phyloP scores from a whole-genome alignment of 2,797 vertebrate genomes.

The Nyctibius grandis region DNA sequence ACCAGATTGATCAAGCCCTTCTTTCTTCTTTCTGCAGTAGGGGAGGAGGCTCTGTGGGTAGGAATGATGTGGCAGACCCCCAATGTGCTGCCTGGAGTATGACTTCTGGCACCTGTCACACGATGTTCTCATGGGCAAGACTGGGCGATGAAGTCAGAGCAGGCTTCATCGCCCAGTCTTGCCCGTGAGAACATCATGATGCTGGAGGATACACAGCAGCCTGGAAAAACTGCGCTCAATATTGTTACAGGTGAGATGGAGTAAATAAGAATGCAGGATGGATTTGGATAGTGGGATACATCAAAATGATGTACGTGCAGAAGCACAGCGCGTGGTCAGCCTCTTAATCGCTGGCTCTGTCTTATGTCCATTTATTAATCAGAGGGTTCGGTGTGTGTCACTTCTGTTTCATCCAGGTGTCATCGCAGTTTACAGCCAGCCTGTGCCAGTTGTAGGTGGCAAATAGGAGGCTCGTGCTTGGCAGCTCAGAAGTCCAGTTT shows the following conservation, averaged over 20 bases:
- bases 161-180: too few species aligned
- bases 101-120: too few species aligned
- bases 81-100: rapidly evolving
- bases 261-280: background rate
- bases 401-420: background rate
- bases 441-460: background rate
- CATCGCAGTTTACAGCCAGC: background rate
- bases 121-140: background rate
- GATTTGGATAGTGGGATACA: background rate
- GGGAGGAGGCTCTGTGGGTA: background rate
- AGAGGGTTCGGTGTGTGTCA: background rate
- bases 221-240: background rate
- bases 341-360: background rate
- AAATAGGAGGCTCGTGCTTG: background rate
- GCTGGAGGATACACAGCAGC: background rate
- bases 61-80: background rate
- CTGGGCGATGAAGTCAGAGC: background rate
- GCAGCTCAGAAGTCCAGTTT: background rate
- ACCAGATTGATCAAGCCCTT: background rate
- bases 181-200: too few species aligned
- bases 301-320: background rate
- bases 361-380: background rate
- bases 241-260: background rate
- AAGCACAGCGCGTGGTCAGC: background rate
- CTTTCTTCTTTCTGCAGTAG: background rate